Conservation (phyloP, 2,888 invertebrate species). For the Sceliomorpha sp. region DNA sequence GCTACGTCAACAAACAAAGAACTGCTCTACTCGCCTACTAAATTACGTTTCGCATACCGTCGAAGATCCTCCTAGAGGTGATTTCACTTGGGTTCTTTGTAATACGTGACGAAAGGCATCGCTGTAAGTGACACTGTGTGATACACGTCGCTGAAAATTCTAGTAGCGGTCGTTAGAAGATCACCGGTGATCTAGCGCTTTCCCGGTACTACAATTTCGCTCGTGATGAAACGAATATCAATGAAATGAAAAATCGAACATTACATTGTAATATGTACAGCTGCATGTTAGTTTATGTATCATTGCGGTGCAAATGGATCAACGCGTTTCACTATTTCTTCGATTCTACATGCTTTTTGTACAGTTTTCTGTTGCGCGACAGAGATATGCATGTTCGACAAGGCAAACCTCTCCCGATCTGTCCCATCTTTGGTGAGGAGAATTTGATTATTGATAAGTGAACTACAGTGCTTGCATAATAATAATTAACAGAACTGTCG, state of each 20-base stretch:
- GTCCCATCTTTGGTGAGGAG: conserved; percentile 38
- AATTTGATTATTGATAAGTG: conserved; percentile 29
- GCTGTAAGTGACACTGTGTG: conserved; percentile 37
- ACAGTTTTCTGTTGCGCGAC: conserved; percentile 56
- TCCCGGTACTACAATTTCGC: too few relatives aligned
- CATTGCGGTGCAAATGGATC: conserved; percentile 38
- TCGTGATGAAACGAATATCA: conserved; percentile 7
- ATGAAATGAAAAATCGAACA: conserved; percentile 49
- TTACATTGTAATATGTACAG: conserved; percentile 45
- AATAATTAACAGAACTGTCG: too few relatives aligned
- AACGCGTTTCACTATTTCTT: conserved; percentile 25
- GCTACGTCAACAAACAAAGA: conserved; percentile 39
- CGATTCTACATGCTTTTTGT: conserved; percentile 51
- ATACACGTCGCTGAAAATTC: background rate
- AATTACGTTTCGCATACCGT: conserved; percentile 45
- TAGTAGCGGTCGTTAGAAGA: too few relatives aligned
- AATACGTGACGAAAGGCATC: conserved; percentile 48
- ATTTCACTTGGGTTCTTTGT: conserved; percentile 40
- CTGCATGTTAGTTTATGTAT: conserved; percentile 34
- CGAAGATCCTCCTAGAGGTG: conserved; percentile 35
- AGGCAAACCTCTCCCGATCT: conserved; percentile 53
- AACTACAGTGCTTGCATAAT: too few relatives aligned
- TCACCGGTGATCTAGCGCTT: too few relatives aligned
- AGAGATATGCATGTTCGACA: conserved; percentile 58
- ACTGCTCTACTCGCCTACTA: conserved; percentile 37